Evolutionary conservation across 2,888 invertebrate species (phyloP), one percentile per base, ranked within the genome.

Genomic region (Peribatodes rhomboidaria): DNA sequence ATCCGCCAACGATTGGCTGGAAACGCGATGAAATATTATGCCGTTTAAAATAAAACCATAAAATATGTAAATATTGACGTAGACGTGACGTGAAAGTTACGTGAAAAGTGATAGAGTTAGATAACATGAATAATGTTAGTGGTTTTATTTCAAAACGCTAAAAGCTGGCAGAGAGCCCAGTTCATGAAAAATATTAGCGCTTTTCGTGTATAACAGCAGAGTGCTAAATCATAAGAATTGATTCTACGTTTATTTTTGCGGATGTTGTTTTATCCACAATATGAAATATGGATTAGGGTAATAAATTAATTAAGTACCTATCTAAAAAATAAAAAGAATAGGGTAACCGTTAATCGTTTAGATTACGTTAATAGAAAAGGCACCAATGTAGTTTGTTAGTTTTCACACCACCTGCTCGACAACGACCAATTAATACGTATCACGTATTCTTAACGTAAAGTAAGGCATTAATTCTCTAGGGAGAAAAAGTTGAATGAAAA

Each of bases 21-120:
- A 37, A 42, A 53, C 53, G 42, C 27, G 41, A 49, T 16, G 22
- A 47, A n/a, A n/a, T n/a, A n/a, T n/a, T n/a, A n/a, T 37, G 56
- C 39, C 16, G 35, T 58, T 35, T 13, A 63, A 53, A 58, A 54
- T 57, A 54, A 49, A 55, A 49, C 54, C 49, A 59, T 59, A 56
- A 53, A 65, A 56, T 56, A 65, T 65, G 65, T 56, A 56, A 65
- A 65, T 60, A 61, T 61, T 65, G 42, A 61, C 59, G 66, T 55
- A 65, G 59, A 52, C 41, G 55, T 56, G 58, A 62, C 67, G 69
- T 55, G 70, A 70, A 72, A 70, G 70, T 67, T 69, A 57, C 66
- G 68, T 60, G 69, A 70, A 70, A 72, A 67, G 35, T 47, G 9
- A 57, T 59, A 59, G 65, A 59, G 67, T 69, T 71, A 69, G 59